phyloP scores from a whole-genome alignment of 2,113 vertebrate species.

The Lepus americanus region DNA sequence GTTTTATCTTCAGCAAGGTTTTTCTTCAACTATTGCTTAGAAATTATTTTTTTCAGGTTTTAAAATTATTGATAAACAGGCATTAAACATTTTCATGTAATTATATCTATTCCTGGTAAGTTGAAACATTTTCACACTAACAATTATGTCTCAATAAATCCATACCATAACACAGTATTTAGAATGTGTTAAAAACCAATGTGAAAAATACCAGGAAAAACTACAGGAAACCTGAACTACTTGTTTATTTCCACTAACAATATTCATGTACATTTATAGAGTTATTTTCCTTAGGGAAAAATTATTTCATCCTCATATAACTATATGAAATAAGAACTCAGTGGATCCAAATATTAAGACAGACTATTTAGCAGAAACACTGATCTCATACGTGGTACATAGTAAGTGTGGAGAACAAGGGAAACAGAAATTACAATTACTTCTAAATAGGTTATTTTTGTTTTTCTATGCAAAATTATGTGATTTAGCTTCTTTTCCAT shows the following conservation, averaged over 20 bases:
- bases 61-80: slow-evolving; percentile 35
- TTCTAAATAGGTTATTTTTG: slow-evolving; percentile 19
- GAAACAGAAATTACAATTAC: slow-evolving; percentile 5
- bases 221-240: slow-evolving; percentile 7
- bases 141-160: slow-evolving; percentile 33
- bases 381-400: background rate
- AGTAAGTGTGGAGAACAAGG: background rate
- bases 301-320: background rate
- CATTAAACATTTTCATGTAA: slow-evolving; percentile 16
- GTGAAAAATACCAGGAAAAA: slow-evolving; percentile 7
- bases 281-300: slow-evolving; percentile 41
- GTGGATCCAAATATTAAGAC: slow-evolving; percentile 31
- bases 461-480: slow-evolving; percentile 34
- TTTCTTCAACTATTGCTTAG: slow-evolving; percentile 39
- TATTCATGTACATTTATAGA: background rate
- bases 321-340: background rate
- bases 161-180: background rate
- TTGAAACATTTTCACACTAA: background rate
- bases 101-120: slow-evolving; percentile 57
- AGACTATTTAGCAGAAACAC: background rate
- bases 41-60: slow-evolving; percentile 46
- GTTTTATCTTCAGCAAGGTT: slow-evolving; percentile 19
- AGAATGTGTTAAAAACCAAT: background rate
- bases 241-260: background rate
- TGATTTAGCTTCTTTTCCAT: background rate